Evolutionary conservation across 2,113 vertebrate species (phyloP).

Genomic region (Haemorhous mexicanus): DNA sequence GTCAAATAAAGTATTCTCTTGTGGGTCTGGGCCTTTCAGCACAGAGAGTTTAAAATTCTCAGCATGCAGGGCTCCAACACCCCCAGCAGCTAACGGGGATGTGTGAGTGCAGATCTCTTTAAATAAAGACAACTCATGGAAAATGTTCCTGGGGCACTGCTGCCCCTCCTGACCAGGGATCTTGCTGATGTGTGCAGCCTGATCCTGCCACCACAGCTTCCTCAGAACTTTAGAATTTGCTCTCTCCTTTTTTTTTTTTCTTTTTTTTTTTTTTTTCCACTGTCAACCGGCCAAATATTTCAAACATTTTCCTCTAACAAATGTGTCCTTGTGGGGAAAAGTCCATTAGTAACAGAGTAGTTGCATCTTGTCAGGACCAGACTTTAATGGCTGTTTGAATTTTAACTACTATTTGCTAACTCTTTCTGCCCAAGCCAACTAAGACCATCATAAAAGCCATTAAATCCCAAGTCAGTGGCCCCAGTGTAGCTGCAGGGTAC

Average conservation of each 20-base stretch:
- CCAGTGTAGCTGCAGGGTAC: constrained; percentile 42
- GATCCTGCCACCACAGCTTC: neutral
- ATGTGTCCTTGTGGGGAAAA: constrained; percentile 52
- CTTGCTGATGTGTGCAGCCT: constrained; percentile 7
- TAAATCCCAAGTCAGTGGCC: constrained; percentile 31
- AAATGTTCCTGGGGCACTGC: neutral
- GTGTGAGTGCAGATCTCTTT: neutral
- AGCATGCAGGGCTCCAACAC: neutral
- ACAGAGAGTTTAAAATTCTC: neutral
- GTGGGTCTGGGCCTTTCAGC: neutral
- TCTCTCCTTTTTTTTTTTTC: neutral
- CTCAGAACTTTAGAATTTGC: constrained; percentile 24
- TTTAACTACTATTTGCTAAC: constrained; percentile 66
- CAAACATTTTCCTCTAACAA: constrained; percentile 42
- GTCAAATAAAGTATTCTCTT: neutral
- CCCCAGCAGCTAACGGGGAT: neutral
- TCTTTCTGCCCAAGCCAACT: constrained; percentile 34
- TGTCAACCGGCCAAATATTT: constrained; percentile 25
- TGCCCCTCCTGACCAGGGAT: neutral
- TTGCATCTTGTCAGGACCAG: constrained; percentile 59
- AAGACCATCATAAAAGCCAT: constrained; percentile 51
- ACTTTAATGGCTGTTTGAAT: constrained; percentile 66
- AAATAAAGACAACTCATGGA: neutral
- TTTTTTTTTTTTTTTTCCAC: neutral
- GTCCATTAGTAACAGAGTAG: constrained; percentile 47